Conservation (phyloP, 2,888 invertebrate species). For the Seira musarum region DNA sequence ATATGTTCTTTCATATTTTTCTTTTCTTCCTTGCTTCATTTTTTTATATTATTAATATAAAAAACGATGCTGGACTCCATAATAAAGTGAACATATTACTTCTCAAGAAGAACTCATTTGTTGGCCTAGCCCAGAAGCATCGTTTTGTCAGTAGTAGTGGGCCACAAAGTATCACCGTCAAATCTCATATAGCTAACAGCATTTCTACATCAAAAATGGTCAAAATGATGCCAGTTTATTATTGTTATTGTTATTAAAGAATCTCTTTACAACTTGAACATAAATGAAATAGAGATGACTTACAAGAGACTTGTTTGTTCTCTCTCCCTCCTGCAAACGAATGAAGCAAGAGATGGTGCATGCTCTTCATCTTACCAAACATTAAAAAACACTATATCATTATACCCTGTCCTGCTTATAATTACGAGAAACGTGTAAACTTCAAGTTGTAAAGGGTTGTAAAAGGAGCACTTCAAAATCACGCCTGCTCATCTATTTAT, state of each 20-base stretch:
- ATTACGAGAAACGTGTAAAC: constrained; percentile 17
- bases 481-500: constrained; percentile 50
- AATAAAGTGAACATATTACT: background rate
- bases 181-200: too few species aligned
- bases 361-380: background rate
- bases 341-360: background rate
- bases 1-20: constrained; percentile 36
- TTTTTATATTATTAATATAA: constrained; percentile 29
- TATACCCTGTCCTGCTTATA: too few species aligned
- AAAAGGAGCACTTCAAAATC: constrained; percentile 52
- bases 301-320: constrained; percentile 25
- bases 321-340: background rate
- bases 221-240: constrained; percentile 29
- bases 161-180: constrained; percentile 17
- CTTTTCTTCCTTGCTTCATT: too few species aligned
- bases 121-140: constrained; percentile 28
- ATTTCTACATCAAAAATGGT: too few species aligned
- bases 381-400: too few species aligned
- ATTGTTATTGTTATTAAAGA: constrained; percentile 43
- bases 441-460: constrained; percentile 44
- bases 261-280: constrained; percentile 29
- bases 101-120: too few species aligned
- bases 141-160: too few species aligned
- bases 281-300: constrained; percentile 13
- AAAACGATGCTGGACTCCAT: constrained; percentile 11